Evolutionary conservation across 2,797 vertebrate species (phyloP).

Genomic region (Myotis pilosus): DNA sequence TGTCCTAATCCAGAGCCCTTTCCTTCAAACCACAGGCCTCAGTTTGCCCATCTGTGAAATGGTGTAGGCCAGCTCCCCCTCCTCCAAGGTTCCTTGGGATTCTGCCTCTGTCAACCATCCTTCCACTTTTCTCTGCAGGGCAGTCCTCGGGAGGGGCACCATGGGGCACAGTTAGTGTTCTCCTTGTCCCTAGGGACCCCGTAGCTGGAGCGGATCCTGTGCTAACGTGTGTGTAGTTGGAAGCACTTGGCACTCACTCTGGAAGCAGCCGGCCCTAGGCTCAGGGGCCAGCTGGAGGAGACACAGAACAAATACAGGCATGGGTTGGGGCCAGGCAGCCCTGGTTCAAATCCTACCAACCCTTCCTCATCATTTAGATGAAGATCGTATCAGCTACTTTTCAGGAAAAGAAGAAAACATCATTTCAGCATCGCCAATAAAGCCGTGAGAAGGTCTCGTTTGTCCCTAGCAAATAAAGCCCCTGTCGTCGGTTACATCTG

Average conservation of each 20-base stretch:
- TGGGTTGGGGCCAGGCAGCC: neutral
- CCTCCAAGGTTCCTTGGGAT: neutral
- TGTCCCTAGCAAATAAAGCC: neutral
- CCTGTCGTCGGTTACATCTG: neutral
- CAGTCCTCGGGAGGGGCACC: neutral
- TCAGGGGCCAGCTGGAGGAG: neutral
- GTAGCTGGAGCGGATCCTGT: neutral
- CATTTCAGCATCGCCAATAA: fast-evolving
- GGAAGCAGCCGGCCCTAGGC: neutral
- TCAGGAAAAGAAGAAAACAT: neutral
- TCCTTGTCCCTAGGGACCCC: neutral
- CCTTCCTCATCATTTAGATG: neutral
- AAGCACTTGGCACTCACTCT: neutral
- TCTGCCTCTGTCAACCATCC: neutral
- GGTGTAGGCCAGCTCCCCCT: neutral
- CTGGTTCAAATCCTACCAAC: neutral
- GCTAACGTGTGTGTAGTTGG: neutral
- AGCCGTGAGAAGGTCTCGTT: neutral
- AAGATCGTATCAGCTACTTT: neutral
- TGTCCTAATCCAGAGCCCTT: neutral
- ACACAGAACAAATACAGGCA: neutral
- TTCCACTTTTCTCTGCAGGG: neutral
- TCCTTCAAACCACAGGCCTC: neutral
- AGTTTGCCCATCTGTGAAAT: neutral
- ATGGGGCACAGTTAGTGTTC: neutral